phyloP scores from a whole-genome alignment of 2,888 invertebrate genomes.

The Tiliacea aurago region DNA sequence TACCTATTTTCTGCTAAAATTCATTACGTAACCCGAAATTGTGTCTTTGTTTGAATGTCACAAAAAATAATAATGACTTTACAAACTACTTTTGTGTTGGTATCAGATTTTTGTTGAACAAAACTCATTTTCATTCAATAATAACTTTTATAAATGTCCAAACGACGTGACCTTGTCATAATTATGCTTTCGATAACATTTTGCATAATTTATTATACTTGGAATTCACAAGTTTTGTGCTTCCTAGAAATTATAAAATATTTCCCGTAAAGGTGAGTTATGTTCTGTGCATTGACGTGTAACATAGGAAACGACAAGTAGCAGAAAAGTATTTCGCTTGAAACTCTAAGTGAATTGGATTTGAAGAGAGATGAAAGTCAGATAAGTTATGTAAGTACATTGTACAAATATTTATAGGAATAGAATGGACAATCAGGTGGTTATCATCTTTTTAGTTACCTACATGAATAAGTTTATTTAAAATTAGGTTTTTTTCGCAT shows the following conservation, averaged over 20 bases:
- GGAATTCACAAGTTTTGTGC: neutral
- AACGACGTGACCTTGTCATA: neutral
- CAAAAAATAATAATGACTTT: slow-evolving; percentile 43
- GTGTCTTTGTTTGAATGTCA: slow-evolving; percentile 23
- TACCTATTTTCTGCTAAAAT: slow-evolving; percentile 26
- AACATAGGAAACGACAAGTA: slow-evolving; percentile 45
- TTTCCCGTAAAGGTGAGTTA: neutral
- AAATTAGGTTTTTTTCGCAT: neutral
- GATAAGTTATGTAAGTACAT: slow-evolving; percentile 26
- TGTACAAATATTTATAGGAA: slow-evolving; percentile 29
- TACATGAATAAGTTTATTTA: neutral
- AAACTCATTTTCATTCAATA: slow-evolving; percentile 20
- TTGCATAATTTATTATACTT: slow-evolving; percentile 5
- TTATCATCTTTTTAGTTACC: slow-evolving; percentile 1
- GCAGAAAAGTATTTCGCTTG: slow-evolving; percentile 59
- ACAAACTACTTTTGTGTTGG: slow-evolving; percentile 34
- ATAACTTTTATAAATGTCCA: slow-evolving; percentile 2
- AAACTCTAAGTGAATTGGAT: slow-evolving; percentile 59
- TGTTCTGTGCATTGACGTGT: slow-evolving; percentile 53
- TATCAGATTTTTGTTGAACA: slow-evolving; percentile 20
- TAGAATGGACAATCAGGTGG: slow-evolving; percentile 5
- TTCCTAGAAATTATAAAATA: slow-evolving; percentile 4
- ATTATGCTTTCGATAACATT: slow-evolving; percentile 7
- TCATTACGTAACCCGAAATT: slow-evolving; percentile 25
- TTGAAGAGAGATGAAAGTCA: slow-evolving; percentile 37